Evolutionary conservation across 1,140 invertebrate genomes (phyloP).

Genomic region (Macrotrachela quadricornifera): DNA sequence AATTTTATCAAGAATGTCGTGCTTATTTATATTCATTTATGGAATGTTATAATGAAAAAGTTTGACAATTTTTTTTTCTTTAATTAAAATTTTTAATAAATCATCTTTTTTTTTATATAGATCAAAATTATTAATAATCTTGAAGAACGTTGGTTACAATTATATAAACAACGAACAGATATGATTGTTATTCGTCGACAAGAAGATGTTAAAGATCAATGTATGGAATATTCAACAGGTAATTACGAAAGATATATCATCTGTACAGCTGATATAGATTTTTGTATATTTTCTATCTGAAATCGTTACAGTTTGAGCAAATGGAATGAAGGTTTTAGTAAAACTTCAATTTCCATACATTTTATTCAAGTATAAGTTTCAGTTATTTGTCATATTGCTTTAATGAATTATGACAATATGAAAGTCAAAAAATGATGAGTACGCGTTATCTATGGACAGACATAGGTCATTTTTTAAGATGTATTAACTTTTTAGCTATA

Average conservation of each 20-base stretch:
- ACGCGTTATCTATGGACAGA: no score
- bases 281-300: no score
- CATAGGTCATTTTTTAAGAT: no score
- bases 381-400: no score
- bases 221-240: conserved; percentile 52
- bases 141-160: conserved; percentile 33
- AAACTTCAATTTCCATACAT: no score
- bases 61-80: conserved; percentile 14
- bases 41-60: conserved; percentile 64
- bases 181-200: conserved; percentile 53
- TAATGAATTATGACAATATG: no score
- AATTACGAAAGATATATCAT: conserved; percentile 15
- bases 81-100: not conserved
- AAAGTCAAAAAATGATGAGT: no score
- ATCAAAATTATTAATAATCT: conserved; percentile 50
- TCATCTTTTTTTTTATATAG: conserved; percentile 29
- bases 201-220: conserved; percentile 73
- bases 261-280: no score
- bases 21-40: conserved; percentile 84
- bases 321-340: no score
- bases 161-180: conserved; percentile 14
- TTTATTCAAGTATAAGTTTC: no score
- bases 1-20: conserved; percentile 79
- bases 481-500: no score
- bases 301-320: no score